phyloP scores from a whole-genome alignment of 2,113 vertebrate genomes.

The Herpetotheres cachinnans region DNA sequence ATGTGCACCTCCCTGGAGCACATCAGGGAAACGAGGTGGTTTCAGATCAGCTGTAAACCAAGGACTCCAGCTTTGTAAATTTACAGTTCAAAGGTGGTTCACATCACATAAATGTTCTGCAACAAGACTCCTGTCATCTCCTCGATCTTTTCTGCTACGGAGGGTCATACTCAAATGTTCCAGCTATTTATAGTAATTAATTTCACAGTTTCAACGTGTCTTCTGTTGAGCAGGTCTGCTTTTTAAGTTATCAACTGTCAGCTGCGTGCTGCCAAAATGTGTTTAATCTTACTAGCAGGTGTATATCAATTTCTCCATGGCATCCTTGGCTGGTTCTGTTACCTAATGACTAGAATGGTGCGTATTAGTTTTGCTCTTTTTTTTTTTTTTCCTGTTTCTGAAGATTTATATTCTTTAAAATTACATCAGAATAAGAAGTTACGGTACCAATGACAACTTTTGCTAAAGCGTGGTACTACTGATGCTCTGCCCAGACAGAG shows the following conservation, averaged over 20 bases:
- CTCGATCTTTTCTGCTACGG: background rate
- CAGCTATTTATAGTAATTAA: conserved; percentile 47
- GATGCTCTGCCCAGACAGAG: background rate
- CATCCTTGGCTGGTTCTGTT: background rate
- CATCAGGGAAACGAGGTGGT: background rate
- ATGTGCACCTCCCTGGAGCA: background rate
- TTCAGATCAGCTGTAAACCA: background rate
- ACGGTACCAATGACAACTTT: background rate
- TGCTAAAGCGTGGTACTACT: background rate
- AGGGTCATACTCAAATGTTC: conserved; percentile 23
- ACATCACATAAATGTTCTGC: background rate
- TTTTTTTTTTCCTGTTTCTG: background rate
- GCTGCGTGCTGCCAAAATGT: background rate
- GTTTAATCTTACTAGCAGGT: background rate
- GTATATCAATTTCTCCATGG: background rate
- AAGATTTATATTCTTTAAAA: background rate
- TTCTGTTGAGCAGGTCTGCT: conserved; percentile 7
- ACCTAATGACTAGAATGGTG: background rate
- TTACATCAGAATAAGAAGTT: background rate
- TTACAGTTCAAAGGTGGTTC: background rate
- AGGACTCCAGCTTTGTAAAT: background rate
- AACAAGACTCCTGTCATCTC: conserved; percentile 3
- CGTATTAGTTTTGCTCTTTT: background rate
- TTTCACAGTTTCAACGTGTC: background rate
- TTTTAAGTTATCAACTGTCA: background rate